Evolutionary conservation across 2,113 vertebrate genomes (phyloP).

Genomic region (Rhizomys pruinosus): DNA sequence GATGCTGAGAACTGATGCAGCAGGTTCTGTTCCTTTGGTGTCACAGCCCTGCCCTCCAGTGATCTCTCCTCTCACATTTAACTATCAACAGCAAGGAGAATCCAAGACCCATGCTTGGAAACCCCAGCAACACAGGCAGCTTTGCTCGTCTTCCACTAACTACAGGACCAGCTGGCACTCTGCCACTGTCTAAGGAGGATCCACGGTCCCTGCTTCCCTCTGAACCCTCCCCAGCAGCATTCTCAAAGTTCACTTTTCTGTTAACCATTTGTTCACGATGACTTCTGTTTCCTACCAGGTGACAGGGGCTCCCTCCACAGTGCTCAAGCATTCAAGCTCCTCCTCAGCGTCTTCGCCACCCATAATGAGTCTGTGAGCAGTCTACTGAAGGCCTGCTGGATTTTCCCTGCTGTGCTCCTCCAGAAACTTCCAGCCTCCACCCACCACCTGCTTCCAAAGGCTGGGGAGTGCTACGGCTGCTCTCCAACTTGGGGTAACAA

Average conservation of each 20-base stretch:
- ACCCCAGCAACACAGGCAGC: background rate
- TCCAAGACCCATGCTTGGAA: background rate
- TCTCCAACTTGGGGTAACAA: background rate
- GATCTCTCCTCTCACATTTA: background rate
- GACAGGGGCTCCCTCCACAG: background rate
- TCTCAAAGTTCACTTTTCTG: background rate
- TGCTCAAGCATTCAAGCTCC: accelerated
- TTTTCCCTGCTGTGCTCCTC: background rate
- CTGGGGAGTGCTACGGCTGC: too few species aligned
- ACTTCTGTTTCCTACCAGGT: background rate
- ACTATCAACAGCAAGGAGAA: background rate
- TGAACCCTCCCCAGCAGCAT: background rate
- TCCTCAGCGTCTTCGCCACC: background rate
- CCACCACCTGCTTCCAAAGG: background rate
- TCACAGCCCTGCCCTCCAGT: background rate
- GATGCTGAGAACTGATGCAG: background rate
- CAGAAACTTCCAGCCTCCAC: background rate
- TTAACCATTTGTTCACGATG: background rate
- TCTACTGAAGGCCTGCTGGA: background rate
- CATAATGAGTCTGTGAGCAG: background rate
- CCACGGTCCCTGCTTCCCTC: accelerated
- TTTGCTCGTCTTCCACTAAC: too few species aligned
- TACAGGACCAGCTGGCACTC: background rate
- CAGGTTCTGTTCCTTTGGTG: background rate
- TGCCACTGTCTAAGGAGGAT: background rate